These are phyloP conservation scores for Leptinotarsa lineolata DNA, from an alignment of 1,140 invertebrate genomes.

Conservation along the genomic window DNA sequence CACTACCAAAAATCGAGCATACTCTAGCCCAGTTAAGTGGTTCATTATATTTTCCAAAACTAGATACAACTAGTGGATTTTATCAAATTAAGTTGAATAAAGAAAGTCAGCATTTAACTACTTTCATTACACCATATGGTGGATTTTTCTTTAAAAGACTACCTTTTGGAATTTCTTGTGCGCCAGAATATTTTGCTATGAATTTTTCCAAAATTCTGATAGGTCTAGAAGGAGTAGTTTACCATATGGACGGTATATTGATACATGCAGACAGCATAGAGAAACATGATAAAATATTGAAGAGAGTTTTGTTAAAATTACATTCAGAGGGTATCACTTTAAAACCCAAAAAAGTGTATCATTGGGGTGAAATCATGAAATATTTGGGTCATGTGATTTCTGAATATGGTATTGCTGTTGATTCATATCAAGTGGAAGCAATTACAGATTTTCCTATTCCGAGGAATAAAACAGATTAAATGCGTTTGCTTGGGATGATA, in stretches of 20 bases:
- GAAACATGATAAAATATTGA: not conserved
- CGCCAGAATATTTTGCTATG: conserved; percentile 8
- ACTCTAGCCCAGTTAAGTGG: not conserved
- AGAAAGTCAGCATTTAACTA: not conserved
- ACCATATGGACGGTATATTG: not conserved
- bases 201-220: not conserved
- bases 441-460: not conserved
- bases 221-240: not conserved
- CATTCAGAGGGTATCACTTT: not conserved
- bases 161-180: conserved; percentile 10
- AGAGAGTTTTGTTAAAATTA: not conserved
- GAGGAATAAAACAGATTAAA: not conserved
- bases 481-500: not conserved
- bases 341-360: not conserved
- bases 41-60: not conserved
- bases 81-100: conserved; percentile 9
- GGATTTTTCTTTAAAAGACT: not conserved
- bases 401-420: not conserved
- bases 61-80: not conserved
- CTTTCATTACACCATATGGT: conserved; percentile 19
- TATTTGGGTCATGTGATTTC: not conserved
- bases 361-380: not conserved
- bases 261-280: not conserved
- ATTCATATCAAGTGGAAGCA: not conserved
- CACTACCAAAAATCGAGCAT: not conserved